Base-by-base conservation (phyloP, 2,888 invertebrate species). In the Lypha dubia region DNA sequence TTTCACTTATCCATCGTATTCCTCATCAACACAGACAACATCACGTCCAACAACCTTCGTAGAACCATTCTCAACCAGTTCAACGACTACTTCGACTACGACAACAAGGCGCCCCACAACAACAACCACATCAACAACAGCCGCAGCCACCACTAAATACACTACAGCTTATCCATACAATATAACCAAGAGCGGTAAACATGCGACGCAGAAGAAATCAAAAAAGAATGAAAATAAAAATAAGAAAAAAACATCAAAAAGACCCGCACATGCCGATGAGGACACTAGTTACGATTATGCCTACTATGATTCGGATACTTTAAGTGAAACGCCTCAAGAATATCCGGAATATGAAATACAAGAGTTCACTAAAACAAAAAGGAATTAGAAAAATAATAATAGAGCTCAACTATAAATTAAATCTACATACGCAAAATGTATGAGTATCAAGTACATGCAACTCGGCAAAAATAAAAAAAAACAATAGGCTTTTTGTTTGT, bases 221-320 rank as follows among this genome's bases (percentile, higher is more conserved):
- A 79, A 76, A 75, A 87, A 87, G 88, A 87, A 77, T 86, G 88
- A 86, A 53, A 79, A 76, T 35, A 88, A 89, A 71, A 65, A 93
- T 75, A 87, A 88, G 74, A 87, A 92, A 73, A 88, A 88, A 68
- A 87, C 89, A 92, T 46, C 93, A 92, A 88, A 94, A 93, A 88
- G 90, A 67, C 91, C 91, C 15, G 86, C 89, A 17, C 89, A 91
- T 81, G 91, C 91, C 35, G 94, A 95, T 86, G 95, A 95, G 88
- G 95, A 95, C 88, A 94, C 93, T 70, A 95, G 95, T 90, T 97
- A 97, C 89, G 97, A 97, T 90, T 97, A 97, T 89, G 97, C 97
- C 5, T 97, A 97, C 89, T 97, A 97, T 89, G 97, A 97, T 90
- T 94, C 95, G 77, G 97, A 97, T 90, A 94, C 94, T 67, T 75